These are phyloP conservation scores for Danionella cerebrum DNA, from an alignment of 2,113 vertebrate species.

Conservation along the genomic window DNA sequence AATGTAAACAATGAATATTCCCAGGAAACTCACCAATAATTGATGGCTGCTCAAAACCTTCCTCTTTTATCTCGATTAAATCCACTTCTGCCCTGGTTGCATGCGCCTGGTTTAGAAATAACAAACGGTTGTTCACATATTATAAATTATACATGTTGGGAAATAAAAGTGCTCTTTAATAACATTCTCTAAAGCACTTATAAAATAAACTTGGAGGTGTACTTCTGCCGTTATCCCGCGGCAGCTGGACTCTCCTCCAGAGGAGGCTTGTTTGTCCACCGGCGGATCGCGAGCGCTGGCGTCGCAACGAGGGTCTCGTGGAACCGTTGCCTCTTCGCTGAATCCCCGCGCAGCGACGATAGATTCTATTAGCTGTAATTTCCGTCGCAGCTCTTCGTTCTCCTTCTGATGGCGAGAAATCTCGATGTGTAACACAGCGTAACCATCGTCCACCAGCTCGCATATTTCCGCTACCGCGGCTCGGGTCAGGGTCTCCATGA, in stretches of 20 bases:
- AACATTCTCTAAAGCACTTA: no score
- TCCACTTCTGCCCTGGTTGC: slow-evolving; percentile 13
- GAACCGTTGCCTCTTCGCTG: slow-evolving; percentile 10
- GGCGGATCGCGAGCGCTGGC: slow-evolving; percentile 16
- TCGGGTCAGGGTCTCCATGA: slow-evolving; percentile 51
- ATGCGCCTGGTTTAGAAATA: no score
- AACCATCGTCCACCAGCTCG: slow-evolving; percentile 50
- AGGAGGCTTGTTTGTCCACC: neutral
- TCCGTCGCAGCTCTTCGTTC: slow-evolving; percentile 44
- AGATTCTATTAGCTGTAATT: slow-evolving; percentile 47
- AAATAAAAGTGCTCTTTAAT: no score
- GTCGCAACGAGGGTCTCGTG: slow-evolving; percentile 24
- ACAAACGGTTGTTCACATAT: no score
- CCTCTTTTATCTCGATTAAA: slow-evolving; percentile 30
- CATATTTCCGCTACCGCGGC: slow-evolving; percentile 51
- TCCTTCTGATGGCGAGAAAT: slow-evolving; percentile 50
- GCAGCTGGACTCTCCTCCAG: slow-evolving; percentile 5
- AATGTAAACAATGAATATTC: neutral
- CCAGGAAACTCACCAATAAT: neutral
- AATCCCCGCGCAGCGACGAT: slow-evolving; percentile 31
- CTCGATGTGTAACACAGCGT: slow-evolving; percentile 44
- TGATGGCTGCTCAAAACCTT: slow-evolving; percentile 9
- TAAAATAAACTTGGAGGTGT: no score
- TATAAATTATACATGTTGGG: no score
- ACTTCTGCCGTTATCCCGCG: neutral